Evolutionary conservation across 1,140 invertebrate genomes (phyloP), one percentile per base, ranked within the genome.

Genomic region (Helicoverpa armigera): DNA sequence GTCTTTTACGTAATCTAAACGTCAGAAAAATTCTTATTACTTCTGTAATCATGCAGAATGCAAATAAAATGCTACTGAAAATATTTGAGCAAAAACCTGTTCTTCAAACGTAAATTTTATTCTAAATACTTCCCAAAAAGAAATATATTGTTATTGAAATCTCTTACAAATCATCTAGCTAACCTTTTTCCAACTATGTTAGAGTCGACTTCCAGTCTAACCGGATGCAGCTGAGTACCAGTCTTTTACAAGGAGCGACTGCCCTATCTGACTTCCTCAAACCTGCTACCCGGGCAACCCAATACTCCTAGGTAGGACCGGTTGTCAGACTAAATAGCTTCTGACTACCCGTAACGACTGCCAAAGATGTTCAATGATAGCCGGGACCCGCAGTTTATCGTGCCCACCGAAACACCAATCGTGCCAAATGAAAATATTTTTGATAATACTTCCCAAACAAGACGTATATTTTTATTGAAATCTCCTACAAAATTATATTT

Each of bases 401-500:
- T n/a, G 23, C 23, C 23, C 23, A 23, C 23, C 23, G 23, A 23
- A 23, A 23, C 23, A 23, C 23, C 23, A 23, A 23, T 23, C 23
- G 23, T 23, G 23, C 23, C 23, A 23, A 23, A 23, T 2, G 23
- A 23, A 23, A 23, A 23, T 23, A 63, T 43, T n/a, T n/a, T 11
- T 63, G 61, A 5, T n/a, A 23, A 53, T 53, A 29, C 53, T 18
- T 29, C 48, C 67, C 12, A 48, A 51, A 54, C n/a, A 70, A 70
- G 2, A 14, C 13, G 18, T 35, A 54, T 70, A 51, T 53, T 53
- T 53, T 54, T 23, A 70, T 51, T 53, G 50, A 70, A 54, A 53
- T 51, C 50, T 5, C 67, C 53, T 54, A 70, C 53, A 48, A 73
- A 56, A 18, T 58, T 50, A 69, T 69, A 69, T 69, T 73, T 58